Conservation (phyloP, 2,113 vertebrate genomes). For the Perca fluviatilis region DNA sequence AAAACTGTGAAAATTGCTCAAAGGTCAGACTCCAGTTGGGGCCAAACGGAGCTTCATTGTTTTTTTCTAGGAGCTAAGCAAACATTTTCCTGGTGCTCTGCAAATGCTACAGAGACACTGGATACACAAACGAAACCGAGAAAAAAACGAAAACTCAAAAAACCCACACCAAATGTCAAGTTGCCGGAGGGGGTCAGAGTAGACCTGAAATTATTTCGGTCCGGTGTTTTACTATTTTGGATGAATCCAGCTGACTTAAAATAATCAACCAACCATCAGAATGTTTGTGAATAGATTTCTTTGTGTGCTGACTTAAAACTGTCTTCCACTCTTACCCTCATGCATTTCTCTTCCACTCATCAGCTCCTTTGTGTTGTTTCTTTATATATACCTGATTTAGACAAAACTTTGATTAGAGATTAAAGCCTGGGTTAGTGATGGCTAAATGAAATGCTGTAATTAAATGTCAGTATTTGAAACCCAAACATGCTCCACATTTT, state of each 20-base stretch:
- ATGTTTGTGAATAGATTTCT: slow-evolving; percentile 26
- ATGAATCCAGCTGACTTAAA: slow-evolving; percentile 47
- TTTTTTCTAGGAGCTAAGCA: slow-evolving; percentile 24
- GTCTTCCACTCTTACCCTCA: neutral
- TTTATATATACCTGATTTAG: neutral
- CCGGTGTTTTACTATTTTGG: neutral
- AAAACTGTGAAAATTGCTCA: slow-evolving; percentile 16
- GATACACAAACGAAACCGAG: slow-evolving; percentile 36
- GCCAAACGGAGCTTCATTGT: neutral
- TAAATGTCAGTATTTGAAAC: slow-evolving; percentile 2
- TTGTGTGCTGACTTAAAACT: slow-evolving; percentile 10
- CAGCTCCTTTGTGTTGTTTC: neutral
- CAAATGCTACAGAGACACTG: slow-evolving; percentile 24
- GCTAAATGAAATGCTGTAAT: neutral
- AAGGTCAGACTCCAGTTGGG: neutral
- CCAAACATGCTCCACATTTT: neutral
- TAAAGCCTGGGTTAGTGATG: neutral
- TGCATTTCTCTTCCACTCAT: neutral
- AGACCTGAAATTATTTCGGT: slow-evolving; percentile 22
- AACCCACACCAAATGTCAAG: slow-evolving; percentile 46
- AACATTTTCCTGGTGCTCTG: slow-evolving; percentile 21
- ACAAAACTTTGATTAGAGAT: neutral
- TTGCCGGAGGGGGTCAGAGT: slow-evolving; percentile 18
- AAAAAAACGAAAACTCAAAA: slow-evolving; percentile 27
- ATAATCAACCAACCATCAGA: slow-evolving; percentile 44